These are phyloP conservation scores for Sorex fumeus DNA, from an alignment of 2,113 vertebrate species.

Conservation along the genomic window DNA sequence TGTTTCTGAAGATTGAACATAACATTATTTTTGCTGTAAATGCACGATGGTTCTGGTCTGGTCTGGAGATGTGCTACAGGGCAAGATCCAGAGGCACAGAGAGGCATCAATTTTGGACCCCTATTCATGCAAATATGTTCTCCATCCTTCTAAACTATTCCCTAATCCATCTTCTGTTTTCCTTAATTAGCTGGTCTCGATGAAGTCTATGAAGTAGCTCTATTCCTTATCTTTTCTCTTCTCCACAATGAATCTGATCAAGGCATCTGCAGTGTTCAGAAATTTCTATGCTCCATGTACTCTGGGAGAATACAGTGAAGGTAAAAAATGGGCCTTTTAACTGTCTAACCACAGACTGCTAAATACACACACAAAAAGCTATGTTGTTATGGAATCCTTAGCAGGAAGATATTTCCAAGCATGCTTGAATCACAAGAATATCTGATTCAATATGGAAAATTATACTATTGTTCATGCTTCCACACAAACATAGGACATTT, in stretches of 20 bases:
- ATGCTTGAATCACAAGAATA: slow-evolving; percentile 65
- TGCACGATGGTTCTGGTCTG: neutral
- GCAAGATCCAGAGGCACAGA: no score
- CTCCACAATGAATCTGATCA: neutral
- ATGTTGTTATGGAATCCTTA: slow-evolving; percentile 33
- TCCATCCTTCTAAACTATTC: no score
- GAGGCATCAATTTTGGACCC: no score
- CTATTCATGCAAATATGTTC: no score
- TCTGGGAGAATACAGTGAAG: neutral
- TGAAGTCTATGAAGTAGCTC: neutral
- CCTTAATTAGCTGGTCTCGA: neutral
- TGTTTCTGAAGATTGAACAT: slow-evolving; percentile 20
- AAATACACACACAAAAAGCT: slow-evolving; percentile 19
- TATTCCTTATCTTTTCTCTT: neutral
- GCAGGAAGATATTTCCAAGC: slow-evolving; percentile 66
- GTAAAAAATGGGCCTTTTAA: neutral
- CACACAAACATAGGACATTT: slow-evolving; percentile 72
- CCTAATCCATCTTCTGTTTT: neutral
- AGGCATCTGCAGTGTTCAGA: neutral
- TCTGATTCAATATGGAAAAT: slow-evolving; percentile 82
- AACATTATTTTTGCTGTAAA: neutral
- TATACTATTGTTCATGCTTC: slow-evolving; percentile 67
- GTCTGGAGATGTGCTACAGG: no score
- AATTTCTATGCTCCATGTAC: neutral
- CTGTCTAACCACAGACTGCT: neutral